Base-by-base conservation (phyloP, 2,797 vertebrate species). In the Helicolenus hilgendorfi region DNA sequence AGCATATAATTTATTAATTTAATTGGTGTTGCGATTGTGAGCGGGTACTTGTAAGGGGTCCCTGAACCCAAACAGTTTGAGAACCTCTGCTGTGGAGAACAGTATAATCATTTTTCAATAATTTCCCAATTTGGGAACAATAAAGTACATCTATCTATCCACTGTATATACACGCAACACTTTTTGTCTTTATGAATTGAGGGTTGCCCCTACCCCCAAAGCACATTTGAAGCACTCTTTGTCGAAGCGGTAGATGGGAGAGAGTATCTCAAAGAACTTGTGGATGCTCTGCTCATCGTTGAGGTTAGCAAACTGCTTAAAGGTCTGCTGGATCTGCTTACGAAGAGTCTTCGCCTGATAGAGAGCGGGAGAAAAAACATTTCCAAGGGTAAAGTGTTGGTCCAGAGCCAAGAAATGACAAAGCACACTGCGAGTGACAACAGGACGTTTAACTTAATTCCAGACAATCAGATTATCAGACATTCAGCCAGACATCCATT, bases 181-280 rank as follows among this genome's bases (percentile, higher is more conserved):
- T n/a, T 38, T 63, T 69, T 67, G 56, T 70, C n/a, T 49, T 6
- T 2, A 35, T 79, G 9, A 77, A 58, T 5, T 15, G 36, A 72
- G 36, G 56, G 31, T 26, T 20, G 26, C 94, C 98, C 98, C 95
- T 97, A 99, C 99, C 94, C 99, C 99, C 0, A 99, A 98, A 78
- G 99, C 99, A 90, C 99, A 99, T 92, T 99, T 99, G 97, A 99
- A 99, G 96, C 98, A 99, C 93, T 99, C 99, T 90, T 99, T 99
- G 95, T 99, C 98, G 72, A 99, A 99, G 97, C 98, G 98, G 96
- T 99, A 98, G 85, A 99, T 98, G 1, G 99, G 98, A 22, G 98
- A 98, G 59, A 99, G 98, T 82, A 99, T 99, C 94, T 99, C 99
- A 78, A 99, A 99, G 97, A 99, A 99, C 77, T 99, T 99, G 95